Evolutionary conservation across 2,797 vertebrate species (phyloP).

Genomic region (Pagetopsis macropterus): DNA sequence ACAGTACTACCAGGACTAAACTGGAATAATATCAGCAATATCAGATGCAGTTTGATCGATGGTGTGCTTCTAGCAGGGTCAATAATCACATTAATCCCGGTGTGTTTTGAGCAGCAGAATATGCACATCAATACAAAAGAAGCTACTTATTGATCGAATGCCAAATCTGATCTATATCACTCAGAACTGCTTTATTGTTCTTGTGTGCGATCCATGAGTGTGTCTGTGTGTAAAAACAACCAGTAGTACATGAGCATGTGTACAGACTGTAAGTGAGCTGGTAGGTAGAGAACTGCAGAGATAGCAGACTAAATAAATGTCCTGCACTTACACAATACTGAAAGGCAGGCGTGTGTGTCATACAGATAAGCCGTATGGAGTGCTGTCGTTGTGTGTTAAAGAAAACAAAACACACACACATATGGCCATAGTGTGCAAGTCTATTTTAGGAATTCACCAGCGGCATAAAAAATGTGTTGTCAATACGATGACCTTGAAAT

Average conservation of each 20-base stretch:
- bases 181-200: not conserved
- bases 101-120: slow-evolving; percentile 5
- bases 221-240: not conserved
- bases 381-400: too few relatives aligned
- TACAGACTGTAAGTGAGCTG: not conserved
- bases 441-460: slow-evolving; percentile 9
- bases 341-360: not conserved
- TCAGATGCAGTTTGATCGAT: slow-evolving; percentile 5
- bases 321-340: not conserved
- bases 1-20: not conserved
- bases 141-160: slow-evolving; percentile 8
- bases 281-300: slow-evolving; percentile 6
- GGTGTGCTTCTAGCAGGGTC: not conserved
- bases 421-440: not conserved
- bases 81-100: not conserved
- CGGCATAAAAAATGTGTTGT: not conserved
- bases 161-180: too few relatives aligned
- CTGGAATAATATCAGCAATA: not conserved
- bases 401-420: too few relatives aligned
- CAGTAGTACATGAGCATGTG: not conserved
- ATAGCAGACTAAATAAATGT: slow-evolving; percentile 3
- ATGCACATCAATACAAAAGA: slow-evolving; percentile 16
- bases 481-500: not conserved
- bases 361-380: too few relatives aligned
- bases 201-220: not conserved